Conservation (phyloP, 2,888 invertebrate genomes). For the Ochropleura plecta region DNA sequence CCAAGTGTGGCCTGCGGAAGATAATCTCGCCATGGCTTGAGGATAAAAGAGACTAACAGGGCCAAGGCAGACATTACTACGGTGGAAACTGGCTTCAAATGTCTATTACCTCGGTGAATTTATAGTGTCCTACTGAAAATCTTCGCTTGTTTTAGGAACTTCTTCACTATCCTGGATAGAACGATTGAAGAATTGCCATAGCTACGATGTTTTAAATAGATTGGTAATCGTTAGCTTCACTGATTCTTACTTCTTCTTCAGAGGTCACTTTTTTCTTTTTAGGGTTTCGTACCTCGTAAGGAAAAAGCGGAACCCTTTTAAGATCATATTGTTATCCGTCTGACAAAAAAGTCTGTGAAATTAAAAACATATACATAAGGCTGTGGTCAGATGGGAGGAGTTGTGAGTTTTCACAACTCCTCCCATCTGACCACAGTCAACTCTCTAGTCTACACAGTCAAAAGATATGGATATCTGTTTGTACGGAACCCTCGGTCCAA, state of each 20-base stretch:
- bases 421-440: too few relatives aligned
- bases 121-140: neutral
- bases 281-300: too few relatives aligned
- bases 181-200: neutral
- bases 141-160: neutral
- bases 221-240: neutral
- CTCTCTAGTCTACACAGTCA: too few relatives aligned
- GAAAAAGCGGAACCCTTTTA: too few relatives aligned
- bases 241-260: too few relatives aligned
- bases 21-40: slow-evolving; percentile 73
- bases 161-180: neutral
- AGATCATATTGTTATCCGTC: too few relatives aligned
- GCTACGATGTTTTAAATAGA: neutral
- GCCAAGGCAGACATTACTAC: slow-evolving; percentile 73
- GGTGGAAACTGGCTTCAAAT: slow-evolving; percentile 14
- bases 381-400: too few relatives aligned
- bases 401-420: too few relatives aligned
- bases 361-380: too few relatives aligned
- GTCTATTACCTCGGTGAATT: neutral
- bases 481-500: too few relatives aligned
- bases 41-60: slow-evolving; percentile 78
- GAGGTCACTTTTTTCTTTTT: neutral
- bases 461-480: too few relatives aligned
- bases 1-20: slow-evolving; percentile 81
- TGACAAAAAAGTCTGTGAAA: too few relatives aligned